These are phyloP conservation scores for Steinernema khuongi DNA, from an alignment of 1,140 invertebrate genomes.

Conservation along the genomic window DNA sequence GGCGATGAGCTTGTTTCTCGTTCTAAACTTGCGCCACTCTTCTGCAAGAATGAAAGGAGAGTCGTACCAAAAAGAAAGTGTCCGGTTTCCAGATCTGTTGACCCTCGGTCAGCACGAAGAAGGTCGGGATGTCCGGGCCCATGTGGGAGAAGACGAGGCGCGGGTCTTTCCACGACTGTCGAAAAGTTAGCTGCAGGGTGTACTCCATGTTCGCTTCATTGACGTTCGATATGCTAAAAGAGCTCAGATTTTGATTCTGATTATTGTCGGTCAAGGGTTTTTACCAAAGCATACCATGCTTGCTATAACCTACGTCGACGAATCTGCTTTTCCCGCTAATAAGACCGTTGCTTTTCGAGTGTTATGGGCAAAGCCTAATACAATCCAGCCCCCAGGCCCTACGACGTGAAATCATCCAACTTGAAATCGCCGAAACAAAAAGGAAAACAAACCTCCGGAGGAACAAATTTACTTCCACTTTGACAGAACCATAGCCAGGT, in stretches of 20 bases:
- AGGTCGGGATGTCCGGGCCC: slow-evolving; percentile 48
- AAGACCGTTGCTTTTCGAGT: background rate
- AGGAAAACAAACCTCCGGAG: slow-evolving; percentile 67
- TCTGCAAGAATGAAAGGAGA: background rate
- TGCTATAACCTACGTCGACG: background rate
- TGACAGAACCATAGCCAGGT: slow-evolving; percentile 62
- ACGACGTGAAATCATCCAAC: background rate
- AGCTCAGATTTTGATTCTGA: no score
- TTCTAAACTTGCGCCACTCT: slow-evolving; percentile 70
- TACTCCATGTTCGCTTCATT: slow-evolving; percentile 88
- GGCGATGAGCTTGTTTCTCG: slow-evolving; percentile 92
- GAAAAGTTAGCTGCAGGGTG: slow-evolving; percentile 76
- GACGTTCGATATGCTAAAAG: slow-evolving; percentile 84
- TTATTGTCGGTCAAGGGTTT: slow-evolving; percentile 1
- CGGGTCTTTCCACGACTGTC: slow-evolving; percentile 90
- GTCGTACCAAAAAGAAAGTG: slow-evolving; percentile 43
- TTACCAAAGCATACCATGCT: background rate
- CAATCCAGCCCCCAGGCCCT: no score
- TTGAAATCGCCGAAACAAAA: background rate
- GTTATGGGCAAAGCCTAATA: background rate
- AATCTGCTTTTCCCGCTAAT: background rate
- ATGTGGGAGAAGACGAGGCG: slow-evolving; percentile 71
- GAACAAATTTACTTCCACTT: slow-evolving; percentile 75
- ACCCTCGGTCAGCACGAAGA: slow-evolving; percentile 53
- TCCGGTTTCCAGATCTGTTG: slow-evolving; percentile 59